Evolutionary conservation across 53 echinoderm and acorn worm species (phyloP), one percentile per base, ranked within the genome.

Genomic region (Luidia sarsii): DNA sequence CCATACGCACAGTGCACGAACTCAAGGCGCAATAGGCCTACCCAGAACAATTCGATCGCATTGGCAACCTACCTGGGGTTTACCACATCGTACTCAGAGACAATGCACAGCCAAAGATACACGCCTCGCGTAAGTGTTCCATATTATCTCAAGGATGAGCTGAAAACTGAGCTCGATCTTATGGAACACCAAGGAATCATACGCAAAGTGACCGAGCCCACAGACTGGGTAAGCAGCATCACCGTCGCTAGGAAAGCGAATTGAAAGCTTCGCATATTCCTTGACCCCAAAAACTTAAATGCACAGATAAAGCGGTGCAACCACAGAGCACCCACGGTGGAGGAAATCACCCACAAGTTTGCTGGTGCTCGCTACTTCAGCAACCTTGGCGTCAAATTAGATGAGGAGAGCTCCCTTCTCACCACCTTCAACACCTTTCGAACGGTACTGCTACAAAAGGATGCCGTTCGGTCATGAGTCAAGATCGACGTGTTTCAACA

Each of bases 401-500:
- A 68, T 14, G 32, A 53, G 23, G 69, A 70, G 6, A 32, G 33
- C 21, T 56, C 51, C 11, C 29, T 56, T 23, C 39, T 68, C 35
- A 82, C 82, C 24, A 68, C 68, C 2, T 82, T 82, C 57, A 68
- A 82, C 16, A 57, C 62, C 72, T 22, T 84, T 82, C 39, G 70
- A 39, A 24, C 51, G 38, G 11, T 69, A 53, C 69, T 68, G 67
- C 39, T 82, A 53, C 55, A 38, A 68, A n/a, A 33, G 57, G 23
- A 51, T 82, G 53, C 54, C 82, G 27, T 70, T 82, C 24, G 59
- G 70, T 20, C 18, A 73, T 88, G 79, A 83, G 83, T 30, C 91
- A 91, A 38, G 87, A n/a, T n/a, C n/a, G n/a, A 88, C 55, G 68
- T 88, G 3, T 88, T 88, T 49, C 75, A 88, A 39, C 52, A 71